Evolutionary conservation across 2,113 vertebrate species (phyloP).

Genomic region (Ceyx cyanopectus): DNA sequence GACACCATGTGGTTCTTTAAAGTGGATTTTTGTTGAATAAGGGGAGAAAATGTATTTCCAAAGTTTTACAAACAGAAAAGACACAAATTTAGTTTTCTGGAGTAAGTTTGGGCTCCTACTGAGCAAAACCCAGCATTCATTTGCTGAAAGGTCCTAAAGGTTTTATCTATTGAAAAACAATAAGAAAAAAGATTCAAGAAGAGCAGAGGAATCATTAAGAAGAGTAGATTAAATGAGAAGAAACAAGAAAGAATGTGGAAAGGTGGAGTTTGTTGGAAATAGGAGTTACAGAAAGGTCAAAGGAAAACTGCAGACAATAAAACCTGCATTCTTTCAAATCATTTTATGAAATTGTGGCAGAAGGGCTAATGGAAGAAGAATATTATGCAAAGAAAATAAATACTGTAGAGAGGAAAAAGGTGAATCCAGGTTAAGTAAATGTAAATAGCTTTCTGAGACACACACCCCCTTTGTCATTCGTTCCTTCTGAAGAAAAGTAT

Average conservation of each 20-base stretch:
- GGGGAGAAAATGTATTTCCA: background rate
- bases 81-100: background rate
- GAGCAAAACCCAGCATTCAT: background rate
- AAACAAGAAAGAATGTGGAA: background rate
- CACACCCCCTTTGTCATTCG: background rate
- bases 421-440: slow-evolving; percentile 34
- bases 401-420: background rate
- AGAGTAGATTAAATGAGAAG: background rate
- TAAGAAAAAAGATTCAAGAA: background rate
- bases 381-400: slow-evolving; percentile 10
- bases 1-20: background rate
- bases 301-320: background rate
- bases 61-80: background rate
- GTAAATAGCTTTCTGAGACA: slow-evolving; percentile 18
- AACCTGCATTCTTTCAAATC: background rate
- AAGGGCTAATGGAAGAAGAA: background rate
- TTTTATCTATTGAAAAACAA: background rate
- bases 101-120: background rate
- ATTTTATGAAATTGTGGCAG: background rate
- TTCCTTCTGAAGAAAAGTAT: slow-evolving; percentile 33
- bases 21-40: background rate
- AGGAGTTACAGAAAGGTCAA: background rate
- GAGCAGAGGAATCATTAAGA: background rate
- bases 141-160: background rate
- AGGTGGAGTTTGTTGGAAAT: background rate